Conservation (phyloP, 2,888 invertebrate species). For the Pycnomerus fuliginosus region DNA sequence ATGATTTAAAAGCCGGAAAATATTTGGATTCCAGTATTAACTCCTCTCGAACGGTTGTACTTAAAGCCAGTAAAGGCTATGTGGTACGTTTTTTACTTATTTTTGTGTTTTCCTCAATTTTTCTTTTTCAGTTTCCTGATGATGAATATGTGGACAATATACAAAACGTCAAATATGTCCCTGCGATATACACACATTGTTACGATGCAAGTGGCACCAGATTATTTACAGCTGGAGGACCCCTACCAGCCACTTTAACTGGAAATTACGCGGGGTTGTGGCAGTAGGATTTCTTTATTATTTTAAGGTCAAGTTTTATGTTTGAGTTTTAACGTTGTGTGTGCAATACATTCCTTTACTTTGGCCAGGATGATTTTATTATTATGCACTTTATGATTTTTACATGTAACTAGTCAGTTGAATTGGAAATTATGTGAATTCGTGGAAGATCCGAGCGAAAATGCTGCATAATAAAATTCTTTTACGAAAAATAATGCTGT, state of each 20-base stretch:
- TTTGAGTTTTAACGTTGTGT: neutral
- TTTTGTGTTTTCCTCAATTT: neutral
- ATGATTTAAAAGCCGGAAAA: slow-evolving; percentile 87
- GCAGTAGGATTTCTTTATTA: slow-evolving; percentile 78
- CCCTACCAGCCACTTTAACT: slow-evolving; percentile 84
- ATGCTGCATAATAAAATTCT: no score
- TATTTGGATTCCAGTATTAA: slow-evolving; percentile 90
- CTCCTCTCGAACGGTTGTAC: slow-evolving; percentile 81
- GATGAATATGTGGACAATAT: slow-evolving; percentile 83
- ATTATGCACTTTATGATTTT: no score
- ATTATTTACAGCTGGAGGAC: slow-evolving; percentile 93
- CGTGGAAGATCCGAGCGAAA: no score
- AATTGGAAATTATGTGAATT: no score
- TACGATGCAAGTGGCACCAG: slow-evolving; percentile 90
- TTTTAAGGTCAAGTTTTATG: slow-evolving; percentile 1
- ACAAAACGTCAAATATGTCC: slow-evolving; percentile 83
- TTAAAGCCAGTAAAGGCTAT: slow-evolving; percentile 86
- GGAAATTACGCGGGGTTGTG: slow-evolving; percentile 95
- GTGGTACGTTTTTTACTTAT: slow-evolving; percentile 65
- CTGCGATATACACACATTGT: slow-evolving; percentile 95
- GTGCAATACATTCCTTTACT: slow-evolving; percentile 17
- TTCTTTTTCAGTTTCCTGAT: slow-evolving; percentile 67
- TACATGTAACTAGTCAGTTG: no score
- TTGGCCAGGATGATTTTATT: no score
- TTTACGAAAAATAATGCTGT: no score